A percentile compares a stretch with the other conserved stretches of the same genome.
These are phyloP conservation scores for Drosophila repleta DNA, from an alignment of 1,140 invertebrate species.

Conservation along the genomic window DNA sequence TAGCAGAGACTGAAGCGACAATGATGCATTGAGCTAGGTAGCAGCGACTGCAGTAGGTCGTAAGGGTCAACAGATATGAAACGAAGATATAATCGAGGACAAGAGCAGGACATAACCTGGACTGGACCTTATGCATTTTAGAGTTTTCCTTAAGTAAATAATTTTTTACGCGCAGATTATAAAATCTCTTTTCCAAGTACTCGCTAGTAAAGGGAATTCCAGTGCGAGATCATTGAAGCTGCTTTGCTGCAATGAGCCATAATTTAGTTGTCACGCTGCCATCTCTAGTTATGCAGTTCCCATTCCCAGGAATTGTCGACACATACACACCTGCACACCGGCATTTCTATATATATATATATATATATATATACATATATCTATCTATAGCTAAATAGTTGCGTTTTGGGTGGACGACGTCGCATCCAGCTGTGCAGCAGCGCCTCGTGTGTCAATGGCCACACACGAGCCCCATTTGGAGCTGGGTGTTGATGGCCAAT, in stretches of 20 bases:
- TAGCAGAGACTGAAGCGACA: too few relatives aligned
- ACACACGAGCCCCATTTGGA: constrained; percentile 78
- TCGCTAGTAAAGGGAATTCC: not conserved
- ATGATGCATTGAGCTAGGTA: too few relatives aligned
- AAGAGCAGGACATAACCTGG: too few relatives aligned
- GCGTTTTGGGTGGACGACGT: constrained; percentile 5
- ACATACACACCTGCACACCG: constrained; percentile 6
- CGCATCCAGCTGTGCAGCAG: constrained; percentile 70
- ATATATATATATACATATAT: too few relatives aligned
- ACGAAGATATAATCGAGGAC: too few relatives aligned
- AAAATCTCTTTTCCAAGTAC: too few relatives aligned
- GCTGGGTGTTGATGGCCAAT: constrained; percentile 74
- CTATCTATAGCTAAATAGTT: not conserved
- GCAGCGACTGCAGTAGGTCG: too few relatives aligned
- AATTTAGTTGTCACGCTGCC: constrained; percentile 34
- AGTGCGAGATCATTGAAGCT: not conserved
- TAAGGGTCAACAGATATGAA: too few relatives aligned
- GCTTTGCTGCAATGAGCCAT: not conserved
- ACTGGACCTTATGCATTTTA: too few relatives aligned
- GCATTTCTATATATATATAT: too few relatives aligned
- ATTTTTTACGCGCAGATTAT: too few relatives aligned
- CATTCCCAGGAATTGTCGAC: constrained; percentile 59
- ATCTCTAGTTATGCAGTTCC: constrained; percentile 22
- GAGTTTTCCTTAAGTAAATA: too few relatives aligned
- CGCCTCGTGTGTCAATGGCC: constrained; percentile 79